These are phyloP conservation scores for Lophura swinhoii DNA, from an alignment of 2,797 vertebrate genomes.

Conservation along the genomic window DNA sequence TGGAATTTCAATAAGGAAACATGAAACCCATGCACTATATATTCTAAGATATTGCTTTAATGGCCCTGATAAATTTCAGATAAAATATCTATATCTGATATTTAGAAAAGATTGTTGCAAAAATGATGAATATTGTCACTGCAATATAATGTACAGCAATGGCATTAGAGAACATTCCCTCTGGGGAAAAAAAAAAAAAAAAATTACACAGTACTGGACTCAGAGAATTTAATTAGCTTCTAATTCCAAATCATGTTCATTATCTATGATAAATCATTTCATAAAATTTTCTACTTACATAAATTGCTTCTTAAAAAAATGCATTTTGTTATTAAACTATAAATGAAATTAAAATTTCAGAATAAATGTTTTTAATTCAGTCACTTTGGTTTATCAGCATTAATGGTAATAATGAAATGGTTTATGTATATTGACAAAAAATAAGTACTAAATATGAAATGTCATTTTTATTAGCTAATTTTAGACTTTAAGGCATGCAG, in stretches of 20 bases:
- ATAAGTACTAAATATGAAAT: background rate
- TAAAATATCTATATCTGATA: accelerated
- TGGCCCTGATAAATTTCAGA: background rate
- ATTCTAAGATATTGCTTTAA: background rate
- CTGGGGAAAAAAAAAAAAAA: background rate
- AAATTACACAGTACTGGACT: background rate
- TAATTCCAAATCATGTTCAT: background rate
- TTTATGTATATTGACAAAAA: background rate
- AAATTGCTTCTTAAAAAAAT: background rate
- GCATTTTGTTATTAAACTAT: background rate
- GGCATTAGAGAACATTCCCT: background rate
- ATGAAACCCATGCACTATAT: background rate
- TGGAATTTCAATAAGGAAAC: background rate
- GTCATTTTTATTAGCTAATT: background rate
- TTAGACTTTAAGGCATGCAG: background rate
- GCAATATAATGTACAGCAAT: accelerated
- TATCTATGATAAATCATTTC: background rate
- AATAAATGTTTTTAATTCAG: background rate
- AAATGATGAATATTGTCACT: accelerated
- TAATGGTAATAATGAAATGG: background rate
- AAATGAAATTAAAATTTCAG: background rate
- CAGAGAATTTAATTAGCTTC: background rate
- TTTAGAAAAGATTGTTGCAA: background rate
- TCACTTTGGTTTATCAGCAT: background rate
- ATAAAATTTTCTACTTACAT: background rate